Percentiles rank a stretch among this genome's conserved stretches.
Conservation (phyloP, 2,113 vertebrate genomes). For the Harpagus bidentatus region DNA sequence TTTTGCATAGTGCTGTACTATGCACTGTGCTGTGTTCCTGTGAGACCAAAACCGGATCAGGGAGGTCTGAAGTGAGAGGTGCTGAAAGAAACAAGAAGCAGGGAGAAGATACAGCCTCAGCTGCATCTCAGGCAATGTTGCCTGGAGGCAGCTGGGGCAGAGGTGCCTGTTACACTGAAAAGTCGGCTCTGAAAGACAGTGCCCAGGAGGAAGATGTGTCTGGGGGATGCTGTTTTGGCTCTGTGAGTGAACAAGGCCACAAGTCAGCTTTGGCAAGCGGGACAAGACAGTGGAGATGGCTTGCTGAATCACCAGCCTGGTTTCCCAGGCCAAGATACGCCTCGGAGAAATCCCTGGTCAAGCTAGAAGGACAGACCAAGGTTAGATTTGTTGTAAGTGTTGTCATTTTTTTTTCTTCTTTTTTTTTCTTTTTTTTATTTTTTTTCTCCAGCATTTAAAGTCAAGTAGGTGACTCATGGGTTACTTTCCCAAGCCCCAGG, state of each 20-base stretch:
- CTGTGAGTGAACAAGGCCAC: neutral
- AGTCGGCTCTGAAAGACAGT: neutral
- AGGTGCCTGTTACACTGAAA: neutral
- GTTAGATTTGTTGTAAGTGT: neutral
- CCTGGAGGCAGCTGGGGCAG: neutral
- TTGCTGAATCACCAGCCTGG: neutral
- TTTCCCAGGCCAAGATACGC: neutral
- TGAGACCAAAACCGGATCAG: neutral
- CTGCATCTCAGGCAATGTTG: neutral
- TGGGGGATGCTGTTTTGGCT: neutral
- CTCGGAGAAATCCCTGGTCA: neutral
- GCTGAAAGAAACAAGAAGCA: neutral
- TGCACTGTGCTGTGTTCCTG: fast-evolving
- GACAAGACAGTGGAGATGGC: neutral
- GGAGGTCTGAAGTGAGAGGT: neutral
- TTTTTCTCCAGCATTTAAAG: neutral
- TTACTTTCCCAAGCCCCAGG: neutral
- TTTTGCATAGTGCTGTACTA: fast-evolving
- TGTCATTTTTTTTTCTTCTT: neutral
- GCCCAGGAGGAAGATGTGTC: neutral
- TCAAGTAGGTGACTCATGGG: neutral
- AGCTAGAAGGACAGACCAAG: neutral
- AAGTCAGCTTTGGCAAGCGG: neutral
- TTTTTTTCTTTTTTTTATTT: neutral
- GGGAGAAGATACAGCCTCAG: neutral